Evolutionary conservation across 2,113 vertebrate genomes (phyloP), one percentile per base, ranked within the genome.

Genomic region (Megaceryle maxima): DNA sequence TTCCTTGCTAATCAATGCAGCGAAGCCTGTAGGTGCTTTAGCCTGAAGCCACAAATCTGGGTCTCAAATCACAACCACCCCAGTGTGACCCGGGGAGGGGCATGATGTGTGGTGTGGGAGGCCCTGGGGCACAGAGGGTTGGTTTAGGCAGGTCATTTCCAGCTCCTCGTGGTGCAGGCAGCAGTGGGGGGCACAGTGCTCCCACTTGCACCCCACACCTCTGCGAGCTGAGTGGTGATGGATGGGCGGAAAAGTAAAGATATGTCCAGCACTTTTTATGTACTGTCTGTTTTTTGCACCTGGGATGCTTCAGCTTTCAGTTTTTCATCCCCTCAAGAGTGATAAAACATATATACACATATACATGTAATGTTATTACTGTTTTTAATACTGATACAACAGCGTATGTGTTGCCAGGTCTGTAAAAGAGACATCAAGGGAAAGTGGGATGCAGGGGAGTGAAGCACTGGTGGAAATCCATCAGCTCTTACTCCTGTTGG

Each of bases 191-290:
- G 13, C 28, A 15, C 59, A 2, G 4, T 37, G 25, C 8, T 60
- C 44, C 44, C 2, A 0, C 85, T 44, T 50, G 60, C 21, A 4
- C 21, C 59, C 11, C 11, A 2, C 3, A 3, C 4, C 44, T 73
- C 7, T 1, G 0, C 1, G 1, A 31, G n/a, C 64, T 8, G 44
- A 16, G 44, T 1, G 1, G 44, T 29, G 46, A 11, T 1, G 3
- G 17, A 18, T 13, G 2, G 41, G 3, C 1, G 1, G 24, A 28
- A 24, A 55, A 59, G 28, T 67, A 17, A 62, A 68, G 28, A 43
- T 26, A 8, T 20, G 14, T 18, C 39, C 15, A 4, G 18, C 11
- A 2, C 20, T 39, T 73, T 48, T n/a, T 1, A 10, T 44, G 18
- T 10, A 3, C 39, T 13, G 15, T 28, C 13, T 48, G 0, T 7